phyloP scores from a whole-genome alignment of 2,797 vertebrate genomes.

The Nannoperca australis region DNA sequence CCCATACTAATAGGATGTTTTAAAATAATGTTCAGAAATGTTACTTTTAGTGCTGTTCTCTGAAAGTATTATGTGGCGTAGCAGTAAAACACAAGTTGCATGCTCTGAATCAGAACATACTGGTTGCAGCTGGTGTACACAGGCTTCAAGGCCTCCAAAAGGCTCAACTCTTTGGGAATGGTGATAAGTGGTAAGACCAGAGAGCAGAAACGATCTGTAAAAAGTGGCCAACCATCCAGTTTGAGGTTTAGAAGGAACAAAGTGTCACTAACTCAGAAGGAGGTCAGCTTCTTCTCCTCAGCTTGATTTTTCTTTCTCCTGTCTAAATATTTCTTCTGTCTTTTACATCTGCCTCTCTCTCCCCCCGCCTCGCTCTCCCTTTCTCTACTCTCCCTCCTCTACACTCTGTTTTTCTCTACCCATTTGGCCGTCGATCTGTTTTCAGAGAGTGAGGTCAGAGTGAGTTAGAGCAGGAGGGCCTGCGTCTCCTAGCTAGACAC shows the following conservation, averaged over 20 bases:
- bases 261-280: constrained; percentile 36
- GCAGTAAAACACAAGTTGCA: background rate
- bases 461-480: constrained; percentile 80
- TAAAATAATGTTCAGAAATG: background rate
- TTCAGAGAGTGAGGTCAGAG: constrained; percentile 82
- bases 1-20: no score
- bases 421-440: constrained; percentile 76
- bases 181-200: constrained; percentile 6
- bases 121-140: constrained; percentile 16
- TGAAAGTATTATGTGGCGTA: background rate
- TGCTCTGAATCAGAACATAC: constrained; percentile 9
- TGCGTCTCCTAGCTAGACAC: constrained; percentile 75
- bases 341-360: constrained; percentile 27
- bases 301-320: constrained; percentile 39
- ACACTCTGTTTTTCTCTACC: constrained; percentile 59
- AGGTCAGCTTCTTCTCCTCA: constrained; percentile 37
- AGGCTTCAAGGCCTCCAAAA: background rate
- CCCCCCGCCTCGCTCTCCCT: background rate
- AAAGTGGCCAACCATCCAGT: constrained; percentile 19
- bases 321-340: constrained; percentile 59
- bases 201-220: constrained; percentile 28
- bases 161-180: constrained; percentile 18
- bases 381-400: constrained; percentile 38
- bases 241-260: constrained; percentile 8
- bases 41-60: background rate